phyloP scores from a whole-genome alignment of 1,140 invertebrate genomes.

The Drosophila takahashii region DNA sequence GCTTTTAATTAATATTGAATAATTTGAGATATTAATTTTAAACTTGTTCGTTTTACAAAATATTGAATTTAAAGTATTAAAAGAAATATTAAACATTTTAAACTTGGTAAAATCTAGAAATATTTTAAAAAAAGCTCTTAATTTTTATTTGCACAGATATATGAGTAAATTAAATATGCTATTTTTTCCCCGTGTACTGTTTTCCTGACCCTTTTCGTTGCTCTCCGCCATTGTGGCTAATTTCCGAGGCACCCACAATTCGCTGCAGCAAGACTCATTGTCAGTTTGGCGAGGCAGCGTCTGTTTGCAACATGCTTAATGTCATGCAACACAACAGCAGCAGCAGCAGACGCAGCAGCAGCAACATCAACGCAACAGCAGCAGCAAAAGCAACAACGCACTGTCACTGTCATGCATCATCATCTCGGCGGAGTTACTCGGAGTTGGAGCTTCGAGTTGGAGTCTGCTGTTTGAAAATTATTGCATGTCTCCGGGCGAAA shows the following conservation, averaged over 20 bases:
- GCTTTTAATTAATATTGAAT: too few species aligned
- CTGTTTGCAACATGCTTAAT: constrained; percentile 83
- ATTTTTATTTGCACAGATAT: too few species aligned
- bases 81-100: too few species aligned
- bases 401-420: constrained; percentile 82
- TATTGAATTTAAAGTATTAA: too few species aligned
- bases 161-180: too few species aligned
- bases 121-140: too few species aligned
- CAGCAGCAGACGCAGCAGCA: constrained; percentile 37
- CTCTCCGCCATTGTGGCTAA: constrained; percentile 61
- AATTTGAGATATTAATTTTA: too few species aligned
- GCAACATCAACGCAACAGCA: constrained; percentile 47
- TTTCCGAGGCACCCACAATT: constrained; percentile 81
- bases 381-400: constrained; percentile 64
- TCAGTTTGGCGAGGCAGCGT: constrained; percentile 58
- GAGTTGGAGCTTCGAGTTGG: background rate
- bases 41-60: too few species aligned
- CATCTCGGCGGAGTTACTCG: constrained; percentile 53
- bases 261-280: constrained; percentile 65
- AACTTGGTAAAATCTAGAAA: too few species aligned
- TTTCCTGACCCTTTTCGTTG: background rate
- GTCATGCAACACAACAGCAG: constrained; percentile 57
- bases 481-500: constrained; percentile 63
- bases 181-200: background rate
- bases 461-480: constrained; percentile 73